A percentile compares a stretch with the other conserved stretches of the same genome.
Evolutionary conservation across 2,113 vertebrate species (phyloP).

Genomic region (Gasterosteus aculeatus): DNA sequence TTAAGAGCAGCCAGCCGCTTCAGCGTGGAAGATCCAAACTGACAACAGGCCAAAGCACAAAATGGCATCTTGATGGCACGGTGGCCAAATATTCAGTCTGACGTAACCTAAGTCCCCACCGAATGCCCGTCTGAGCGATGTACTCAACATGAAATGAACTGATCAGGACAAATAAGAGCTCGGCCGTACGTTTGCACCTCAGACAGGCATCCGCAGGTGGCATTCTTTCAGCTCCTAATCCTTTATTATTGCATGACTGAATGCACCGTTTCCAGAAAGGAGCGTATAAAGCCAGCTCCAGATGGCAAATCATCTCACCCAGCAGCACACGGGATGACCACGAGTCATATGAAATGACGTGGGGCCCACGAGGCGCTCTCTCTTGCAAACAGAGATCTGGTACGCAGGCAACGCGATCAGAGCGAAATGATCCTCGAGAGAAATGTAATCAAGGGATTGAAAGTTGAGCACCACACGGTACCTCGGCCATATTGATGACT

Average conservation of each 20-base stretch:
- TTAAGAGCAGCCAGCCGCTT: not conserved
- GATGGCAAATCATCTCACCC: constrained; percentile 71
- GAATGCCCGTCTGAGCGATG: not conserved
- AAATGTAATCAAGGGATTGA: constrained; percentile 20
- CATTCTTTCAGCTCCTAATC: constrained; percentile 6
- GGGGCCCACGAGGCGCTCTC: constrained; percentile 34
- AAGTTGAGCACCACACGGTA: constrained; percentile 30
- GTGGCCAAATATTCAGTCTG: constrained; percentile 3
- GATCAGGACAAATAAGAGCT: constrained; percentile 1
- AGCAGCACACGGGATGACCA: constrained; percentile 54
- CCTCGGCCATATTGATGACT: constrained; percentile 85
- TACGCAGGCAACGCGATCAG: constrained; percentile 14
- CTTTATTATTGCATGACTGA: constrained; percentile 26
- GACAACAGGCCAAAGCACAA: not conserved
- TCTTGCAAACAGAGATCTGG: constrained; percentile 36
- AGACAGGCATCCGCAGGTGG: constrained; percentile 8
- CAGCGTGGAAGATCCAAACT: not conserved
- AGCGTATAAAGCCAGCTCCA: constrained; percentile 54
- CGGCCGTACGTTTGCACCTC: not conserved
- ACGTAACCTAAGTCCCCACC: not conserved
- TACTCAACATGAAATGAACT: constrained; percentile 5
- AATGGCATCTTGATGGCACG: not conserved
- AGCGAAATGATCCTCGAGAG: constrained; percentile 13
- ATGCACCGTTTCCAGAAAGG: constrained; percentile 38
- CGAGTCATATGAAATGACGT: constrained; percentile 60